Evolutionary conservation across 2,113 vertebrate genomes (phyloP), one percentile per base, ranked within the genome.

Genomic region (Pterophyllum scalare): DNA sequence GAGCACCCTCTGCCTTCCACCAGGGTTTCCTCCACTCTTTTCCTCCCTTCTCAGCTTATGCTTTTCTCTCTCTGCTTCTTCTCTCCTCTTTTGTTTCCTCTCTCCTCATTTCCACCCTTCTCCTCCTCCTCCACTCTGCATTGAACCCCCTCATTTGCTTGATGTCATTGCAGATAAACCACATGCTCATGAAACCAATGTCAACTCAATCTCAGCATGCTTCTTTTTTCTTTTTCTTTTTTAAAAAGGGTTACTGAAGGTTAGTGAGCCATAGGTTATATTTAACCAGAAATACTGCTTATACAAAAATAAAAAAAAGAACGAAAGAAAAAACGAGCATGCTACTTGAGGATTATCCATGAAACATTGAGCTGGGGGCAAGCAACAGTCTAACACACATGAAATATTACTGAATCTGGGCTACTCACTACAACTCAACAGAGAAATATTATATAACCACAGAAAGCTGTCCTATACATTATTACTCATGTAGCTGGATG

Each of bases 11-110:
- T 78, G 88, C 84, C 58, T 89, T 90, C 84, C 80, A 84, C 85
- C 49, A 81, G 92, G 83, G 87, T 87, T 92, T 92, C 90, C 91
- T 87, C 83, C 80, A 83, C 78, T 80, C 52, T 78, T 84, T 79
- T 85, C 81, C 65, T 87, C 76, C 52, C 75, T 0, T 52, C 77
- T 60, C 38, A 60, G 26, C 13, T 80, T 83, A 19, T 22, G 46
- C 77, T 58, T 78, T 78, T 62, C 59, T 78, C 59, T 54, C 76
- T 54, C 64, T 81, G 67, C 35, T 67, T 60, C 60, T 28, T 3
- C 67, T 58, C 46, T n/a, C 2, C 67, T 54, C 79, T 57, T 59
- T 65, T 22, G 35, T 38, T 35, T 54, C 61, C 65, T 59, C 60
- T 59, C 64, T 33, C 52, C n/a, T 64, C 84, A 49, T 43, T 61